Evolutionary conservation across 2,888 invertebrate genomes (phyloP).

Genomic region (Callinectes sapidus): DNA sequence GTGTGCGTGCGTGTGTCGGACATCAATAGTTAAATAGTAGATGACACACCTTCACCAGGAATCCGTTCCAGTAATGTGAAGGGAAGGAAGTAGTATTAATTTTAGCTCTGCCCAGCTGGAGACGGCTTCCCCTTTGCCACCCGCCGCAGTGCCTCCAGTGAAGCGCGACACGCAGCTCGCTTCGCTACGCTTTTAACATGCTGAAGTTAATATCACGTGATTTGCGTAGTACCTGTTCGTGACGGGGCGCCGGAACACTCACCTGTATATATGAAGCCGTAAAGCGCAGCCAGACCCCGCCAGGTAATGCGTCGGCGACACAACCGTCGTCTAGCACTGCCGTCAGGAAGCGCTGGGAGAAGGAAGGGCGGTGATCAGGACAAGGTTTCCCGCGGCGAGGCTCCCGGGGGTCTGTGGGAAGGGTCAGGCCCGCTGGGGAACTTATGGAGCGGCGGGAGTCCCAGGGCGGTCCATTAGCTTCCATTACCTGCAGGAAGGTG

Average conservation of each 20-base stretch:
- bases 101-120: neutral
- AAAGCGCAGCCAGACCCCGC: neutral
- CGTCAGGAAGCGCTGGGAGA: neutral
- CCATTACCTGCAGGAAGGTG: slow-evolving; percentile 51
- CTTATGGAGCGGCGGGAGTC: neutral
- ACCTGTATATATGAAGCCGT: slow-evolving; percentile 1
- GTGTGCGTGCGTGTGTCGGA: neutral
- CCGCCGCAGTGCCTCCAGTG: neutral
- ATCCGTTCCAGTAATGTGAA: neutral
- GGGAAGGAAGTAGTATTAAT: neutral
- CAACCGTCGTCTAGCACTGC: neutral
- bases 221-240: neutral
- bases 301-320: neutral
- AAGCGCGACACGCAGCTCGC: neutral
- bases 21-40: neutral
- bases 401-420: neutral
- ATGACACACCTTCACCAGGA: neutral
- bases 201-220: neutral
- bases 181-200: neutral
- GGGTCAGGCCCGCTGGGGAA: neutral
- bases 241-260: neutral
- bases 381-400: neutral
- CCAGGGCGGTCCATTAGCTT: slow-evolving; percentile 26
- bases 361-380: neutral
- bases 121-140: neutral